phyloP scores from a whole-genome alignment of 53 echinoderm and acorn worm genomes.

The Holothuria leucospilota region DNA sequence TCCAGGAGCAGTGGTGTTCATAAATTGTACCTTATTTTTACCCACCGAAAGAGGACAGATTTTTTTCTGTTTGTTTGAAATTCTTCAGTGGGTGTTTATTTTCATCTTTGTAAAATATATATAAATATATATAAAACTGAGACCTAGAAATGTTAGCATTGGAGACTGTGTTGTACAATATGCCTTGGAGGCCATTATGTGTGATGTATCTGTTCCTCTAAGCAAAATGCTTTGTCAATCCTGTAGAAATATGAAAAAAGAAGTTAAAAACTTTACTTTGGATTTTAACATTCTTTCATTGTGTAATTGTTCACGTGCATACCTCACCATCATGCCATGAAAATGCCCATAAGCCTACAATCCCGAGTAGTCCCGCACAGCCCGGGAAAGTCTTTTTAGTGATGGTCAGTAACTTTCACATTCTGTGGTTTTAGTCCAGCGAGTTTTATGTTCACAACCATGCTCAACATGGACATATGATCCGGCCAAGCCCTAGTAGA shows the following conservation, averaged over 20 bases:
- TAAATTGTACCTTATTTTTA: constrained; percentile 5
- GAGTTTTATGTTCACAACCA: too few relatives aligned
- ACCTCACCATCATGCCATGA: too few relatives aligned
- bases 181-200: constrained; percentile 46
- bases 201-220: constrained; percentile 49
- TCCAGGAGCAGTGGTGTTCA: too few relatives aligned
- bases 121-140: constrained; percentile 47
- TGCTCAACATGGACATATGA: too few relatives aligned
- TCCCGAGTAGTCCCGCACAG: too few relatives aligned
- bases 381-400: too few relatives aligned
- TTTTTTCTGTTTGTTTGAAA: neutral
- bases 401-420: too few relatives aligned
- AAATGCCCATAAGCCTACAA: too few relatives aligned
- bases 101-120: constrained; percentile 49
- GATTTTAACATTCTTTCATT: too few relatives aligned
- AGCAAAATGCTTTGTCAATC: constrained; percentile 48
- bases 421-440: too few relatives aligned
- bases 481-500: too few relatives aligned
- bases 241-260: constrained; percentile 50
- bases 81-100: constrained; percentile 39
- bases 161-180: constrained; percentile 46
- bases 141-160: constrained; percentile 49
- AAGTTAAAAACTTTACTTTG: constrained; percentile 19
- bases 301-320: too few relatives aligned
- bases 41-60: neutral